Evolutionary conservation across 1,140 invertebrate genomes (phyloP).

Genomic region (Papilio xuthus): DNA sequence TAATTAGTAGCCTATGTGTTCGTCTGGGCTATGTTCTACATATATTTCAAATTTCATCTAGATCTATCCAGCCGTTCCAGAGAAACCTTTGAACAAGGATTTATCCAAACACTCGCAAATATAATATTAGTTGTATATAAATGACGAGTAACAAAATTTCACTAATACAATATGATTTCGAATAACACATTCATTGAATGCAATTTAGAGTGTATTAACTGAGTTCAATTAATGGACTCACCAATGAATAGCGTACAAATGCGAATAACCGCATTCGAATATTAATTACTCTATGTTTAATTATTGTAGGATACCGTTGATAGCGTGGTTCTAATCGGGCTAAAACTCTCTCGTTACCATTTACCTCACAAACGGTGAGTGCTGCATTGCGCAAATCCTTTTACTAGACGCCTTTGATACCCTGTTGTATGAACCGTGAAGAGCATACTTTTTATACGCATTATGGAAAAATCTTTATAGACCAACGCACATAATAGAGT

Average conservation of each 20-base stretch:
- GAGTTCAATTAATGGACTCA: constrained; percentile 7
- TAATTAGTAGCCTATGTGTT: no score
- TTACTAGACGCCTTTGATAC: constrained; percentile 28
- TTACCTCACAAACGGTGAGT: constrained; percentile 11
- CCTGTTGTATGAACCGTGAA: not conserved
- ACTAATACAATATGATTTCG: not conserved
- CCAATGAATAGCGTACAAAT: constrained; percentile 2
- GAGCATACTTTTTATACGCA: constrained; percentile 28
- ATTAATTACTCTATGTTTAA: constrained; percentile 27
- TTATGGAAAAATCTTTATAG: constrained; percentile 4
- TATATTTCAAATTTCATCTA: no score
- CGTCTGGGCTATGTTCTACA: no score
- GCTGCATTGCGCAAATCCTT: constrained; percentile 33
- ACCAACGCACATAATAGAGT: not conserved
- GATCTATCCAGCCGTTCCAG: no score
- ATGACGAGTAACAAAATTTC: not conserved
- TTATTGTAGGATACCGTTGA: constrained; percentile 21
- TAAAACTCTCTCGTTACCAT: constrained; percentile 24
- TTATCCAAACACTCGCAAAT: no score
- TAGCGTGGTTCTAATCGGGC: constrained; percentile 19
- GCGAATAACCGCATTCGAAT: constrained; percentile 14
- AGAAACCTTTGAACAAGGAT: no score
- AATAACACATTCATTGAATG: not conserved
- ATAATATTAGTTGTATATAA: not conserved
- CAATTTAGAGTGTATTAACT: constrained; percentile 11